Evolutionary conservation across 35 echinoderm and acorn worm species (phyloP), one percentile per base, ranked within the genome.

Genomic region (Stichopus chloronotus): DNA sequence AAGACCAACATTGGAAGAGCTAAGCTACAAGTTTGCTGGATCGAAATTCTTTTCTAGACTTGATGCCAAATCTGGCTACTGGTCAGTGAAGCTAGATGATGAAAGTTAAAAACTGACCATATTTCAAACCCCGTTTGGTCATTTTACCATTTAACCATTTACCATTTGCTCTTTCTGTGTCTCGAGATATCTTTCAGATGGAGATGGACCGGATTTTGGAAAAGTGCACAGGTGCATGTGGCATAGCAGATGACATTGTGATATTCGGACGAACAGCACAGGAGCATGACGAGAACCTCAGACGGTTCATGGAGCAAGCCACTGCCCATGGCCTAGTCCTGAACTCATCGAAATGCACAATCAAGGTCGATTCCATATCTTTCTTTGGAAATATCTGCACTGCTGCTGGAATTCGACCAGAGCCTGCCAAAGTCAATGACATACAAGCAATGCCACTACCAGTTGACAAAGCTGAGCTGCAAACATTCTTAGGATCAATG

Each of bases 331-430:
- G 63, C 56, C 61, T 91, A 12, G 16, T 78, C 6, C 58, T 92
- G 5, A 80, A 92, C 78, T 92, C 91, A 69, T 84, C 91, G 14
- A 92, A 92, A 57, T 92, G 91, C 58, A 55, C 57, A 21, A 81
- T 82, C 78, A 92, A 86, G 56, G 5, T 13, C 4, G 53, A 93
- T 13, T 53, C 16, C 8, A 86, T 93, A 13, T 61, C 91, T 21
- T 88, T 94, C 58, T 94, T 88, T 58, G n/a, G 92, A 8, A 76
- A 94, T 54, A 13, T 77, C 5, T 87, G 55, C 83, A 88, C 84
- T 8, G 52, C 4, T 11, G 0, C 88, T 22, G 71, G 84, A 11
- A 87, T 94, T 7, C 4, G 23, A 88, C 92, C 92, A 57, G 92
- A 89, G 59, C 83, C 92, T 0, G 72, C 6, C 8, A 91, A 91